Evolutionary conservation across 2,113 vertebrate genomes (phyloP), one percentile per base, ranked within the genome.

Genomic region (Strix uralensis): DNA sequence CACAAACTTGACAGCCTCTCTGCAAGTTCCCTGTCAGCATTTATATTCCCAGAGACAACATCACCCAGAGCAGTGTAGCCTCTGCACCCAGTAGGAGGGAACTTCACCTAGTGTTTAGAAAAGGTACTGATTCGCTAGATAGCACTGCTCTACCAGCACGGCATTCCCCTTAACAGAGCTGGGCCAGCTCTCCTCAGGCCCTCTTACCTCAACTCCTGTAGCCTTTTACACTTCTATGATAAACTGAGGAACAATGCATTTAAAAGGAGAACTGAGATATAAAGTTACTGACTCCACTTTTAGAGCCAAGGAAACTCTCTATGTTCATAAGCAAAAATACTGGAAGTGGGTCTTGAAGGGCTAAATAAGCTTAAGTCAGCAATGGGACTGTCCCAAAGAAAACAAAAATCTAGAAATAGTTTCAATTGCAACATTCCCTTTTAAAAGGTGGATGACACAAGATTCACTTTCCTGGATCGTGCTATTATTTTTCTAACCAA

Each of bases 221-320:
- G 46, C 59, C 46, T 90, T 73, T 83, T 49, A 57, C 38, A 47
- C 3, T 1, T 18, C 12, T 9, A n/a, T 8, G 51, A 52, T 22
- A 84, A 94, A 81, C 52, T 79, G 85, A 90, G 69, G 63, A 94
- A 77, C 57, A 85, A 13, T 1, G 5, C 5, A 78, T 55, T 82
- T 40, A 87, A 96, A 97, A 96, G 3, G 3, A 84, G 95, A 96
- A 96, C 49, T 49, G 86, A 81, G 47, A 93, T 91, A 71, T 58
- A 69, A 81, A 96, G 82, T 25, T 86, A 93, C 62, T 92, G 87
- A 94, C 81, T 96, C 47, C 13, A 52, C 52, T 34, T 73, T 51
- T 42, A 73, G 9, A 88, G n/a, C 12, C n/a, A 61, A 85, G 77
- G 52, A 42, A 93, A 73, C 0, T 1, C 20, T 82, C 23, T 27